Conservation (phyloP, 2,888 invertebrate genomes). For the Eledona agricola region DNA sequence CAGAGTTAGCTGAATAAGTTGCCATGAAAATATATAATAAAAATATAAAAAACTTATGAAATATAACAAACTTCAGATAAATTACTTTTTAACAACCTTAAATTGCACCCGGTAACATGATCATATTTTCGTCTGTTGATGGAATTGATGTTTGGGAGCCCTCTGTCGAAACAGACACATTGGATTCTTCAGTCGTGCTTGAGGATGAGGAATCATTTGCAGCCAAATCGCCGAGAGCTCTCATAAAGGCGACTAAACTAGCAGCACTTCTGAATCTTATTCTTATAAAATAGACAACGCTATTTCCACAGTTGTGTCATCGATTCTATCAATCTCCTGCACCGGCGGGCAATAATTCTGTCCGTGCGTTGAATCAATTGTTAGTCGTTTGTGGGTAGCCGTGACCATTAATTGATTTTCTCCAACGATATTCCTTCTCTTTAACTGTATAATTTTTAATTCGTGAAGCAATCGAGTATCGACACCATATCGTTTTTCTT, state of each 20-base stretch:
- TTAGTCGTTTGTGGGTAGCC: conserved; percentile 10
- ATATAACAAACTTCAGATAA: conserved; percentile 8
- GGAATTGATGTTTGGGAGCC: conserved; percentile 6
- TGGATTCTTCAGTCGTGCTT: conserved; percentile 15
- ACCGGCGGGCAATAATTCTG: conserved; percentile 9
- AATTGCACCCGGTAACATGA: conserved; percentile 3
- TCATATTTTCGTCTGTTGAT: conserved; percentile 3
- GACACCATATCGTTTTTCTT: conserved; percentile 15
- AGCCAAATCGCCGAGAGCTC: conserved; percentile 8
- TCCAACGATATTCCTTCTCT: conserved; percentile 15
- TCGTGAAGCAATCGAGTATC: conserved; percentile 9
- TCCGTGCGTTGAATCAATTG: conserved; percentile 8
- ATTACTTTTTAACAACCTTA: conserved; percentile 7
- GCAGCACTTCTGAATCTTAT: conserved; percentile 9
- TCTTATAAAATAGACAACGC: conserved; percentile 3
- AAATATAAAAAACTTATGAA: conserved; percentile 14
- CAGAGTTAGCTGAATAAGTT: conserved; percentile 14
- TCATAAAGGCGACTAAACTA: conserved; percentile 9
- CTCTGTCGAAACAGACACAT: conserved; percentile 15
- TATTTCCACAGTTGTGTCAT: conserved; percentile 13
- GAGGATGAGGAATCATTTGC: conserved; percentile 18
- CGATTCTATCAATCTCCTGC: conserved; percentile 11
- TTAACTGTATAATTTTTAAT: conserved; percentile 13
- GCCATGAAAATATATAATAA: conserved; percentile 17
- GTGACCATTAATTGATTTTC: conserved; percentile 12